Base-by-base conservation (phyloP, 2,113 vertebrate species). In the Lipotes vexillifer region DNA sequence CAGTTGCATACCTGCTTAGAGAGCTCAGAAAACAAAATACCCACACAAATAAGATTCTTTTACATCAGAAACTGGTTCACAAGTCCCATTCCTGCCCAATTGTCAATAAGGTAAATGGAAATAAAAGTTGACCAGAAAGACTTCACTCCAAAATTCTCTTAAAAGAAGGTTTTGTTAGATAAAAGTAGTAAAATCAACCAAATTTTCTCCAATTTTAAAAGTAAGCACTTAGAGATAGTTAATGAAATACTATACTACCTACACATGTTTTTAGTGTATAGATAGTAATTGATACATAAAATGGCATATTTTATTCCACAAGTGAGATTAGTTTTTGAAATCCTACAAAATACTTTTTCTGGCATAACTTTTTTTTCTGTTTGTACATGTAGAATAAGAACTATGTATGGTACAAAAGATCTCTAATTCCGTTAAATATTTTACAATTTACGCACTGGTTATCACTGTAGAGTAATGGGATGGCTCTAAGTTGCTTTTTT, bases 131-230 rank as follows among this genome's bases (percentile, higher is more conserved):
- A 68, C n/a, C 33, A 82, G n/a, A 68, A 66, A 83, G 7, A 94
- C 31, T 68, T 46, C n/a, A 38, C 25, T 74, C 81, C 69, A 85
- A 84, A 59, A 63, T 87, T 93, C 38, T 82, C 15, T 21, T 55
- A 57, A 81, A 92, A 86, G 14, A 41, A 82, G 38, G 44, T 68
- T 84, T 65, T 92, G 13, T 68, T 69, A 94, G 23, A 88, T 52
- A 88, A 78, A 95, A 31, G 55, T 18, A 61, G 29, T 44, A 93
- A 94, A 77, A 78, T 66, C 59, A 90, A 1, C 4, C 17, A 93
- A 61, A n/a, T 74, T 91, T 89, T 66, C 80, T 96, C 93, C 52
- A 66, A 31, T 77, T 81, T 88, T 90, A 90, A 4, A 78, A 93
- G 59, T 13, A 71, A 94, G 72, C 59, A 94, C 38, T 81, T 78